Conservation (phyloP, 2,113 vertebrate genomes). For the Saiga tatarica region DNA sequence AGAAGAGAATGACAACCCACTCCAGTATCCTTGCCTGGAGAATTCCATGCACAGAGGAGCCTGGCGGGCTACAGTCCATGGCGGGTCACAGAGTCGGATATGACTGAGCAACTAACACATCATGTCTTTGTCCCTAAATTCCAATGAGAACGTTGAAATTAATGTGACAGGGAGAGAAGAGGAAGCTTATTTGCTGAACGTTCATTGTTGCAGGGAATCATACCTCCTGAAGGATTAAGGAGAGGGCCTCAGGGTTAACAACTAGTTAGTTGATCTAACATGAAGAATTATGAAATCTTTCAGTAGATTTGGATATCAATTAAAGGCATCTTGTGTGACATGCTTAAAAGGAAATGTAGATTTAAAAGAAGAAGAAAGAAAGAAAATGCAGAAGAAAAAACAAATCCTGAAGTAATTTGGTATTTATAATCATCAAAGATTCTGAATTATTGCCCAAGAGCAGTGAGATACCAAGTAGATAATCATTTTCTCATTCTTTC, state of each 20-base stretch:
- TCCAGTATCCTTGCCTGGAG: not conserved
- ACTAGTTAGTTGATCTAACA: not conserved
- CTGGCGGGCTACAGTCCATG: not conserved
- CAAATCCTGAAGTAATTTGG: not conserved
- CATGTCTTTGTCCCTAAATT: not conserved
- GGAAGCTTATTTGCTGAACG: not conserved
- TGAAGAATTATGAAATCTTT: not conserved
- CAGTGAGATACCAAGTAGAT: not conserved
- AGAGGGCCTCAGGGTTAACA: not conserved
- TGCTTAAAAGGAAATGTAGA: not conserved
- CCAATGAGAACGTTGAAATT: not conserved
- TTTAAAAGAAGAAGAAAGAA: not conserved
- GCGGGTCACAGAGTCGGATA: rapidly evolving
- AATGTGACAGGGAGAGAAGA: not conserved
- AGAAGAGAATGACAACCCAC: not conserved
- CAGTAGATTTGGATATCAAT: not conserved
- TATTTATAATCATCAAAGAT: constrained; percentile 3
- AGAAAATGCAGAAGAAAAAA: constrained; percentile 8
- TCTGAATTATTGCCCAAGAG: not conserved
- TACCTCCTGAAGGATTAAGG: not conserved
- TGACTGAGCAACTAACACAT: not conserved
- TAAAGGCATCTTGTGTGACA: not conserved
- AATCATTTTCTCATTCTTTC: not conserved
- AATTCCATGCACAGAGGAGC: not conserved
- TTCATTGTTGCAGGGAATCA: not conserved